Evolutionary conservation across 2,888 invertebrate genomes (phyloP), one percentile per base, ranked within the genome.

Genomic region (Lycaena phlaeas): DNA sequence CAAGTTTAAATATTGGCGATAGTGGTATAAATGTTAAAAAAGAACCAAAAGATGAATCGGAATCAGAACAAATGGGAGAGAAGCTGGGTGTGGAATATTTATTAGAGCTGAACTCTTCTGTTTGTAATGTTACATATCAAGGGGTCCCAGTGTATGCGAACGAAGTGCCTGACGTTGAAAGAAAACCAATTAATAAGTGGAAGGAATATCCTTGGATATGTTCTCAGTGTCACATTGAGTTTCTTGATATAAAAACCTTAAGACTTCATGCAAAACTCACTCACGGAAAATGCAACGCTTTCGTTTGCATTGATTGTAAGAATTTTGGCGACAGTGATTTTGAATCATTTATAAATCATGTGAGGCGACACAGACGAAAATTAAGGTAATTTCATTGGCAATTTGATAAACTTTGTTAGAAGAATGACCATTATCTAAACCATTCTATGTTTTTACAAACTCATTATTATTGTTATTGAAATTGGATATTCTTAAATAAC

Each of bases 241-340:
- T 79, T 48, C 48, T 70, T 1, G 69, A 73, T 37, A 50, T 78
- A 14, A 64, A 63, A 0, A 73, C 64, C 30, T 64, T 91, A 25
- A 69, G 89, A 40, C 81, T 87, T 1, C 91, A 92, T 57, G 87
- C 87, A 34, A 85, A 86, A 46, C 69, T 78, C 4, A 85, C 87
- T 1, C 91, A 91, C 52, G 87, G 87, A 30, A 88, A 89, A 52
- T 85, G 87, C 46, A 78, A 87, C 1, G 87, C 88, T 4, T 91
- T 89, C 53, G 82, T 86, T 55, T 92, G 91, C 58, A 85, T 88
- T 12, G 89, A 90, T 54, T 91, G 91, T 58, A 87, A 88, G 41
- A 52, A 49, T 1, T 50, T 42, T 30, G 87, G 87, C 51, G 82
- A 88, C 9, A 85, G 87, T 29, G 87, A 88, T 54, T 90, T 90